These are phyloP conservation scores for Hyperopisus bebe DNA, from an alignment of 2,113 vertebrate genomes.

Conservation along the genomic window DNA sequence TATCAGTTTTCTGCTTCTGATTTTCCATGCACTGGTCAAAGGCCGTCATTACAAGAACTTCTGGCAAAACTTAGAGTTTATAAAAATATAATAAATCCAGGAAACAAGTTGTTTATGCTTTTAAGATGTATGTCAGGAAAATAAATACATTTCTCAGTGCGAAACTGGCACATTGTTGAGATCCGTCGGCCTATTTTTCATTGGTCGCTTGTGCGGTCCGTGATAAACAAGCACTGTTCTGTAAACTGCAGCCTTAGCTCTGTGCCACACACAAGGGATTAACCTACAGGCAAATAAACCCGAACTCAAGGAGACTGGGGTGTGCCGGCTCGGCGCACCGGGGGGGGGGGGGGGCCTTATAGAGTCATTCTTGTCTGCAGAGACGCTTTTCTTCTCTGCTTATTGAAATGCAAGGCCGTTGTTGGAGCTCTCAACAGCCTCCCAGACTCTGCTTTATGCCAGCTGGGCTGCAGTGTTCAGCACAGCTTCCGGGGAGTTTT, in stretches of 20 bases:
- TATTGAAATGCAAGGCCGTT: slow-evolving; percentile 54
- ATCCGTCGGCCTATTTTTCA: slow-evolving; percentile 27
- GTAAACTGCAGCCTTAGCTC: slow-evolving; percentile 8
- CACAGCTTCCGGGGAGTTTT: slow-evolving; percentile 48
- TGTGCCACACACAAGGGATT: not conserved
- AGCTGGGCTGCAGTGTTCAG: slow-evolving; percentile 41
- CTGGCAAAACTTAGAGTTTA: slow-evolving; percentile 17
- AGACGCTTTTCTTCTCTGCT: slow-evolving; percentile 33
- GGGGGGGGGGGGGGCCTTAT: not conserved
- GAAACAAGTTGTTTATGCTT: slow-evolving; percentile 29
- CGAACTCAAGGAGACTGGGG: not conserved
- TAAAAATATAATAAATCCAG: slow-evolving; percentile 35
- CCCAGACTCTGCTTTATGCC: slow-evolving; percentile 23
- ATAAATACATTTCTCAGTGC: slow-evolving; percentile 31
- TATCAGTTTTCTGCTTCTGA: slow-evolving; percentile 10
- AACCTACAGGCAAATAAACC: not conserved
- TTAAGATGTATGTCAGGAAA: slow-evolving; percentile 11
- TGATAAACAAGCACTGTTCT: slow-evolving; percentile 22
- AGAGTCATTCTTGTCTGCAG: slow-evolving; percentile 7
- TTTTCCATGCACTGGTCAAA: slow-evolving; percentile 25
- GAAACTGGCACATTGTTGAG: slow-evolving; percentile 13
- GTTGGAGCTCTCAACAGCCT: slow-evolving; percentile 42
- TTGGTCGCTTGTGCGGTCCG: slow-evolving; percentile 25
- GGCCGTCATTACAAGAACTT: slow-evolving; percentile 12
- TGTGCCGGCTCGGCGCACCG: not conserved